These are phyloP conservation scores for Tricholaema leucomelas DNA, from an alignment of 2,113 vertebrate species.

Conservation along the genomic window DNA sequence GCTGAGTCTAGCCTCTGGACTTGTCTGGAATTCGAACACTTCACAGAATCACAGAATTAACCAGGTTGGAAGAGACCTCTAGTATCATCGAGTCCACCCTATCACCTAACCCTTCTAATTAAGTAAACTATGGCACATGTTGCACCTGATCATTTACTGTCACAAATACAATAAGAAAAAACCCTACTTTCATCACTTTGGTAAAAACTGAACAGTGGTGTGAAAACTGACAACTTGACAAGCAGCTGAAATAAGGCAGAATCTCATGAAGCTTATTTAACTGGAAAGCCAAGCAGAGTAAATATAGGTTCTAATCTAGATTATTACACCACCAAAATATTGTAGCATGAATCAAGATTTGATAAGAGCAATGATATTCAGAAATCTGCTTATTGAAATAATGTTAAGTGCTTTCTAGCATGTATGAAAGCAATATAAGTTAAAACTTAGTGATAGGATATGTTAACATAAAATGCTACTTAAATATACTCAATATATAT, in stretches of 20 bases:
- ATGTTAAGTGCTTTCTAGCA: background rate
- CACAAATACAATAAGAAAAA: background rate
- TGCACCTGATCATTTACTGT: background rate
- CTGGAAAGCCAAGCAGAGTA: background rate
- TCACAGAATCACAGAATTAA: no score
- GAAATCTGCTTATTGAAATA: background rate
- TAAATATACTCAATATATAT: background rate
- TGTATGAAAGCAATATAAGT: background rate
- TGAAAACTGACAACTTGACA: background rate
- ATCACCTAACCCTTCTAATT: no score
- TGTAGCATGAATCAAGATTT: background rate
- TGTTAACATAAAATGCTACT: background rate
- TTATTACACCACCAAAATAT: background rate
- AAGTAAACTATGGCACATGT: no score
- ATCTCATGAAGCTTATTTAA: background rate
- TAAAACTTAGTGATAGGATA: background rate
- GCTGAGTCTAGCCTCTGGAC: background rate
- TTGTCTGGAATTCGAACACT: background rate
- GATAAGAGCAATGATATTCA: background rate
- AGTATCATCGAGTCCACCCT: no score
- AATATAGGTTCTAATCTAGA: background rate
- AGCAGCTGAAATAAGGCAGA: background rate
- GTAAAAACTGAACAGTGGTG: background rate
- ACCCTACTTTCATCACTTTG: background rate
- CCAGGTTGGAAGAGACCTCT: no score